Conservation (phyloP, 2,797 vertebrate species). For the Pelochelys cantorii region DNA sequence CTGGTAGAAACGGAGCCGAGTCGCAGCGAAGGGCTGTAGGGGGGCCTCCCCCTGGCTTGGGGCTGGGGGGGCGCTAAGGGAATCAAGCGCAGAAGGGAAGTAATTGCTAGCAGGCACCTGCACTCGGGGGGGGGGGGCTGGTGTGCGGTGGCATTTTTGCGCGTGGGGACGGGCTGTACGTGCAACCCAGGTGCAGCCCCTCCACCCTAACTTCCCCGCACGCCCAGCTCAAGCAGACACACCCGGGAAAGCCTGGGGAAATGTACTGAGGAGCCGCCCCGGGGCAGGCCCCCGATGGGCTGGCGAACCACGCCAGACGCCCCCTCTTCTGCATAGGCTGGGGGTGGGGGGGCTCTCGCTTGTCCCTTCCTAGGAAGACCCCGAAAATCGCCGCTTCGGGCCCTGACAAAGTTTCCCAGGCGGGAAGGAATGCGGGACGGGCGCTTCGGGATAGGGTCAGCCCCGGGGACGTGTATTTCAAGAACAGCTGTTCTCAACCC, state of each 20-base stretch:
- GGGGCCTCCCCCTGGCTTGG: too few relatives aligned
- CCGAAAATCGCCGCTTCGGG: not conserved
- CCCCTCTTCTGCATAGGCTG: too few relatives aligned
- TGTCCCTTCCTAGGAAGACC: not conserved
- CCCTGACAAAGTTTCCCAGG: fast-evolving
- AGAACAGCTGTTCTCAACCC: conserved; percentile 24
- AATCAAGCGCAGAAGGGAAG: not conserved
- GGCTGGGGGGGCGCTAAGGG: not conserved
- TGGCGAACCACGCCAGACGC: too few relatives aligned
- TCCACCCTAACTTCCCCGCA: not conserved
- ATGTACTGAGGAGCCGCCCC: too few relatives aligned
- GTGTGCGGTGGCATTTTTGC: not conserved
- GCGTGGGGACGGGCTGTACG: too few relatives aligned
- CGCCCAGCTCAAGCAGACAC: too few relatives aligned
- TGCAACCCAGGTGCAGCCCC: too few relatives aligned
- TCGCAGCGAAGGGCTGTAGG: too few relatives aligned
- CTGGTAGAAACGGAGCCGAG: not conserved
- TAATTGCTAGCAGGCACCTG: not conserved
- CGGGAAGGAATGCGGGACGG: not conserved
- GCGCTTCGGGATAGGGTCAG: too few relatives aligned
- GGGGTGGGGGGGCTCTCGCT: not conserved
- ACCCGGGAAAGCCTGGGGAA: not conserved
- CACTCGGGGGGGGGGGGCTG: not conserved
- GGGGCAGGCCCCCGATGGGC: too few relatives aligned
- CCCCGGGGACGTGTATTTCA: not conserved